Evolutionary conservation across 2,113 vertebrate species (phyloP).

Genomic region (Ramphastos sulfuratus): DNA sequence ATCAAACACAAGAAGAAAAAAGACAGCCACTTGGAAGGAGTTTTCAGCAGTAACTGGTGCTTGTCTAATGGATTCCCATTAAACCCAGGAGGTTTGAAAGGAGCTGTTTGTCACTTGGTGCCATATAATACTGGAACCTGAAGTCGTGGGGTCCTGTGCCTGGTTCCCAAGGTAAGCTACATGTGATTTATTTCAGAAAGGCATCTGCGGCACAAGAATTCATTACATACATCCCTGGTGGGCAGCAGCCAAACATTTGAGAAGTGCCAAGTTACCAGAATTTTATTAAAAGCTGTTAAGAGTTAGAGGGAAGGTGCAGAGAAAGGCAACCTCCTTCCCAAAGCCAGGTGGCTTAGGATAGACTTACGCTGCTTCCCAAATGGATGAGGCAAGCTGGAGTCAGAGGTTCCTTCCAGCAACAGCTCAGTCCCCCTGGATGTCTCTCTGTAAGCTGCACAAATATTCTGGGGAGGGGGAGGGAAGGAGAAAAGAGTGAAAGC

Average conservation of each 20-base stretch:
- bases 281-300: constrained; percentile 51
- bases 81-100: constrained; percentile 9
- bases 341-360: constrained; percentile 62
- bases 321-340: constrained; percentile 43
- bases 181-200: constrained; percentile 38
- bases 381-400: constrained; percentile 54
- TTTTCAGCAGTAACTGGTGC: background rate
- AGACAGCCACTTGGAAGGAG: background rate
- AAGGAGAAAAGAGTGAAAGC: constrained; percentile 32
- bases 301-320: constrained; percentile 39
- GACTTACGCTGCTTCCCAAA: constrained; percentile 11
- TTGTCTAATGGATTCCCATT: background rate
- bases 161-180: constrained; percentile 52
- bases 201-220: constrained; percentile 37
- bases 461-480: constrained; percentile 35
- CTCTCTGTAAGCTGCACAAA: constrained; percentile 41
- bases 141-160: background rate
- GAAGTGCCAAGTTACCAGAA: constrained; percentile 32
- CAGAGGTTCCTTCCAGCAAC: constrained; percentile 60
- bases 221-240: constrained; percentile 9
- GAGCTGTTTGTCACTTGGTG: background rate
- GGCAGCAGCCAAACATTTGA: constrained; percentile 44
- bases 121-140: background rate
- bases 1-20: background rate
- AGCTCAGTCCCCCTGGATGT: constrained; percentile 33